Base-by-base conservation (phyloP, 2,113 vertebrate genomes). In the Mus musculus region DNA sequence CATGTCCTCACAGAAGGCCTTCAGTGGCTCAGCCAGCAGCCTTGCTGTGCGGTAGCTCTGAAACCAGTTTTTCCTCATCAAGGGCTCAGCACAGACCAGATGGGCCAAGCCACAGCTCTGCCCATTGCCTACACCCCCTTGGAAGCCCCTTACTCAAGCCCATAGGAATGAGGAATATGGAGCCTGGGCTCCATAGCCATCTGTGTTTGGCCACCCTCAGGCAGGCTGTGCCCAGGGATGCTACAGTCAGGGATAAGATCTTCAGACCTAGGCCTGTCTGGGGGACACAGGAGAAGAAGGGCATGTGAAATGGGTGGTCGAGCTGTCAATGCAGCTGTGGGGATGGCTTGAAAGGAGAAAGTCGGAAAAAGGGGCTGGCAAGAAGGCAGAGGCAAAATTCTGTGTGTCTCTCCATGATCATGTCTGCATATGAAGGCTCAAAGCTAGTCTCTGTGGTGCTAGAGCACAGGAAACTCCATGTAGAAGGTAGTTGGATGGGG, bases 1-100 rank as follows among this genome's bases (percentile, higher is more conserved):
- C n/a, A 16, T 5, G 7, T 91, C 39, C 54, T 52, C 61, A 19
- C 17, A 2, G 12, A 81, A 39, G 75, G 39, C n/a, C 71, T 20
- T 75, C 49, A 76, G 52, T 11, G 36, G 36, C 65, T 81, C 54
- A 22, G 39, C 33, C 73, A 63, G 80, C 52, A 1, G 4, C 46
- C 54, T 42, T 10, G 0, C 19, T 2, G 2, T 30, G 33, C 4
- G 28, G 11, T 12, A 16, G 42, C 14, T 0, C 36, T 26, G 59
- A 46, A 63, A 49, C n/a, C 24, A 36, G 24, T 0, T 49, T 42
- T 24, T 17, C 28, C 12, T 22, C 19, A 54, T 13, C 12, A 30
- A 54, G 36, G 33, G n/a, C 69, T 72, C 67, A 86, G 24, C 26
- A 33, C 26, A 22, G 36, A 73, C 36, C 26, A n/a, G 24, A 65